A percentile compares a stretch with the other conserved stretches of the same genome.
phyloP scores from a whole-genome alignment of 2,113 vertebrate species.

The Phaethornis superciliosus region DNA sequence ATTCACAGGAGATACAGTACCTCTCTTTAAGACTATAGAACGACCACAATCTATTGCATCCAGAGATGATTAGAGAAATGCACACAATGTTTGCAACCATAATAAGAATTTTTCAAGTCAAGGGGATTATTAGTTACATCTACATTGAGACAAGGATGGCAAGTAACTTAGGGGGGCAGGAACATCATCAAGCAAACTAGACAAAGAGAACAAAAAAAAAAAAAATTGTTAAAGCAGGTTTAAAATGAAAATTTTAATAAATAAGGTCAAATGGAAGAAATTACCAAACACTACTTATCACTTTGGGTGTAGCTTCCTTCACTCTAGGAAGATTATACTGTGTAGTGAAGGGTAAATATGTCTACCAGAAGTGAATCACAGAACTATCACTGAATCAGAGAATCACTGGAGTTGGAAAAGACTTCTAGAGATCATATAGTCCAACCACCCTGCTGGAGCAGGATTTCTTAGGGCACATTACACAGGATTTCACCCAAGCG shows the following conservation, averaged over 20 bases:
- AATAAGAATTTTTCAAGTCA: not conserved
- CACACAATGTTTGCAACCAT: not conserved
- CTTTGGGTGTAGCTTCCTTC: not conserved
- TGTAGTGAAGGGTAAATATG: not conserved
- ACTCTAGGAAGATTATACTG: not conserved
- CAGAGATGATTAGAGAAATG: not conserved
- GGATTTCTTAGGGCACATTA: too few species aligned
- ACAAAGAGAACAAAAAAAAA: not conserved
- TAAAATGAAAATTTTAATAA: not conserved
- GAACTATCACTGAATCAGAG: too few species aligned
- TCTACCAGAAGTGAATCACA: not conserved
- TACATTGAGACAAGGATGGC: not conserved
- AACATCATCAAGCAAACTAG: not conserved
- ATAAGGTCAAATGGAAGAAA: not conserved
- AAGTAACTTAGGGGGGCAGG: not conserved
- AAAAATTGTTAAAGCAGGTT: too few species aligned
- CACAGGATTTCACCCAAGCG: too few species aligned
- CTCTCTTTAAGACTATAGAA: not conserved
- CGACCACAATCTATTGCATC: not conserved
- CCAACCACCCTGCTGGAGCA: too few species aligned
- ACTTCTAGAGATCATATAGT: too few species aligned
- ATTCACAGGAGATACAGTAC: not conserved
- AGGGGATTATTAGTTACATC: not conserved
- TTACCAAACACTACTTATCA: not conserved
- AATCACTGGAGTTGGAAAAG: too few species aligned